Percentiles rank a stretch among this genome's conserved stretches.
These are phyloP conservation scores for Halcyon leucocephala DNA, from an alignment of 2,797 vertebrate genomes.

Conservation along the genomic window DNA sequence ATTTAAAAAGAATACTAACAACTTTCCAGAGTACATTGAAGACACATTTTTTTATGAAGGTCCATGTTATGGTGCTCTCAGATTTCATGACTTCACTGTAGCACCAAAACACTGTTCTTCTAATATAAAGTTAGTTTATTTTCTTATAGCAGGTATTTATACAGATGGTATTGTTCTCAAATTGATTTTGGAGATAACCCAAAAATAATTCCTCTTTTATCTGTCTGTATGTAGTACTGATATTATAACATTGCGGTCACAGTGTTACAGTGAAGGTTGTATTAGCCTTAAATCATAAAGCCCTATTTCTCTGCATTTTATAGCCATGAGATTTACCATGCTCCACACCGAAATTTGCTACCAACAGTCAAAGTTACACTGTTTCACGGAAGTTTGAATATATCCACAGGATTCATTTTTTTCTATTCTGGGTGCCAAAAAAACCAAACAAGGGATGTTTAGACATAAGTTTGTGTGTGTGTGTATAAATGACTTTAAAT, in stretches of 20 bases:
- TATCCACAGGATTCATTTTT: neutral
- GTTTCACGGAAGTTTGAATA: neutral
- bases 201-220: conserved; percentile 8
- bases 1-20: neutral
- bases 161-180: neutral
- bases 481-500: neutral
- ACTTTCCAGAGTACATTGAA: neutral
- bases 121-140: conserved; percentile 26
- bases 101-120: neutral
- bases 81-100: neutral
- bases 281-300: neutral
- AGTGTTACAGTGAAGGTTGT: neutral
- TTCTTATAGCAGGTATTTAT: neutral
- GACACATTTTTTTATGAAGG: neutral
- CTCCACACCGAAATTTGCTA: conserved; percentile 4
- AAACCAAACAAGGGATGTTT: neutral
- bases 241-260: neutral
- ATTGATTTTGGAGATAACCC: conserved; percentile 9
- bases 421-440: neutral
- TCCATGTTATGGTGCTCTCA: neutral
- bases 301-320: conserved; percentile 3
- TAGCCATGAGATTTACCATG: neutral
- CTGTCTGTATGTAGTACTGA: neutral
- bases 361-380: neutral
- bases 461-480: neutral